These are phyloP conservation scores for Albula glossodonta DNA, from an alignment of 2,113 vertebrate species.

Conservation along the genomic window DNA sequence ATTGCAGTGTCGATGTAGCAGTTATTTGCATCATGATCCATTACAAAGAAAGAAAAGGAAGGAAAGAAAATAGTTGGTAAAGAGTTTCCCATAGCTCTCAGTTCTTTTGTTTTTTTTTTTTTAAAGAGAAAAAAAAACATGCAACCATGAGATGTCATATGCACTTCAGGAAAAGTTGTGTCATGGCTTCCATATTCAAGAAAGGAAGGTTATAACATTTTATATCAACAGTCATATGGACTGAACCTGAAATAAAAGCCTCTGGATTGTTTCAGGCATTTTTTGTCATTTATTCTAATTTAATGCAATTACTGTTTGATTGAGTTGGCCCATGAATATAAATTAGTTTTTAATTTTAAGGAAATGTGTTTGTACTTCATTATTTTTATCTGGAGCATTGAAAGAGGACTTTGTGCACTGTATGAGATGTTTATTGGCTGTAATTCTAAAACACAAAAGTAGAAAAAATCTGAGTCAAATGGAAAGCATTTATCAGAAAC, in stretches of 20 bases:
- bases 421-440: slow-evolving; percentile 4
- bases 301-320: slow-evolving; percentile 12
- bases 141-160: not conserved
- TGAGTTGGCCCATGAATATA: slow-evolving; percentile 13
- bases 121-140: not conserved
- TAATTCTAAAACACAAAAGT: not conserved
- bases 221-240: not conserved
- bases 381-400: slow-evolving; percentile 25
- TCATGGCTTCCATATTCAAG: not conserved
- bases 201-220: not conserved
- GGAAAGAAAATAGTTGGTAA: not conserved
- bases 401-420: slow-evolving; percentile 15
- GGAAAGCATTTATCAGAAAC: not conserved
- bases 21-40: not conserved
- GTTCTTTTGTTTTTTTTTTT: not conserved
- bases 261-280: not conserved
- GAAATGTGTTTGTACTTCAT: slow-evolving; percentile 21
- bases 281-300: slow-evolving; percentile 22
- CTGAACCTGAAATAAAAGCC: not conserved
- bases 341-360: slow-evolving; percentile 20
- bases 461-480: no score
- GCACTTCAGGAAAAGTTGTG: not conserved
- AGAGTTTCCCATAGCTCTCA: not conserved
- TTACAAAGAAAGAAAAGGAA: not conserved
- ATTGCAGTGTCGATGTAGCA: not conserved